Evolutionary conservation across 2,113 vertebrate genomes (phyloP), one percentile per base, ranked within the genome.

Genomic region (Microcebus tavaratra): DNA sequence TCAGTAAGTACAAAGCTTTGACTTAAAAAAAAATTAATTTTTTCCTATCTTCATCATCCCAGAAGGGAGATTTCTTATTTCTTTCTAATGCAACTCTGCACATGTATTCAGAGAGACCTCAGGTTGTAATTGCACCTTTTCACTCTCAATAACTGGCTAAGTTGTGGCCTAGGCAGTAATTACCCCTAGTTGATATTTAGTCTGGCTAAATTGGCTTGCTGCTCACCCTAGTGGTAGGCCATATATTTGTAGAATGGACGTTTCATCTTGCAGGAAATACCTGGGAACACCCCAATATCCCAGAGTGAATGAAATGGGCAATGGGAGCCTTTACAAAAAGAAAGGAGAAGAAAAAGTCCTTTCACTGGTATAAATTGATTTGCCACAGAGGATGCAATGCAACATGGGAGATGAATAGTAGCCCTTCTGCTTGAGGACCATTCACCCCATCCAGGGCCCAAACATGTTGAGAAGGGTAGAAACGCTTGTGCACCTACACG

Each of bases 311-410:
- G 93, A 96, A 97, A 82, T 18, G 65, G 91, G 50, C 96, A 95
- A 73, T 0, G 0, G 94, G 67, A 98, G 65, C 73, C 57, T 95
- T 31, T n/a, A 61, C 29, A 88, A 85, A 97, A 83, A 90, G 91
- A 82, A 93, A 83, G 48, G 20, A 50, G 23, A 45, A 61, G 63
- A 87, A 78, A 91, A 96, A 93, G n/a, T 36, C 94, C 55, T 72
- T 95, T 93, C 7, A 53, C 80, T 2, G 80, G n/a, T 42, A 53
- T 94, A 94, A 98, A 91, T 93, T 95, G 78, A 86, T 97, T 68
- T 95, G 65, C 65, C 20, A 15, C 48, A 20, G 83, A 72, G n/a
- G 72, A 65, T 55, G 48, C 85, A 53, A 8, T 8, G 34, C 17
- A 57, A 48, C 6, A 0, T 3, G 25, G 53, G 88, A 48, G 73